These are phyloP conservation scores for Hermodice carunculata DNA, from an alignment of 2,888 invertebrate genomes.

Conservation along the genomic window DNA sequence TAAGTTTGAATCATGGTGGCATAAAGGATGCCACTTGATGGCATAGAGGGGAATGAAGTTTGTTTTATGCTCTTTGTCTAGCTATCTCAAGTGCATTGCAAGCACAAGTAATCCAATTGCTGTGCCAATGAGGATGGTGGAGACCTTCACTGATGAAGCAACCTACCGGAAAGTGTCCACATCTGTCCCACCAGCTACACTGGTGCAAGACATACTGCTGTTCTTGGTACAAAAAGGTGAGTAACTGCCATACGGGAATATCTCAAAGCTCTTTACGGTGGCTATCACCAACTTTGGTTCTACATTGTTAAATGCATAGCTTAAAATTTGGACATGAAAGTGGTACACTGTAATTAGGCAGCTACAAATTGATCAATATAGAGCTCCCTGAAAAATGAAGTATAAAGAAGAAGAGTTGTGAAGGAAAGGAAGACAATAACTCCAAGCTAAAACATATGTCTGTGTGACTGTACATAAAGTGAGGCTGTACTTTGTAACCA, in stretches of 20 bases:
- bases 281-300: too few species aligned
- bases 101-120: slow-evolving; percentile 73
- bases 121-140: slow-evolving; percentile 83
- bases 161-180: slow-evolving; percentile 43
- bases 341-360: too few species aligned
- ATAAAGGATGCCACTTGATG: too few species aligned
- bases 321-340: too few species aligned
- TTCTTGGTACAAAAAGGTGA: slow-evolving; percentile 42
- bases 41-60: not conserved
- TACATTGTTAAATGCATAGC: too few species aligned
- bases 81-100: slow-evolving; percentile 37
- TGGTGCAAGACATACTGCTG: slow-evolving; percentile 52
- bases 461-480: too few species aligned
- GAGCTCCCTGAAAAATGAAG: too few species aligned
- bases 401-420: too few species aligned
- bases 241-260: not conserved
- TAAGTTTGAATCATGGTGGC: too few species aligned
- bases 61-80: not conserved
- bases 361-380: too few species aligned
- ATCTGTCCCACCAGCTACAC: slow-evolving; percentile 24
- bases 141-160: slow-evolving; percentile 73
- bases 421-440: too few species aligned
- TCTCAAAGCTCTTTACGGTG: too few species aligned
- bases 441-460: not conserved
- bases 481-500: slow-evolving; percentile 67